phyloP scores from a whole-genome alignment of 1,140 invertebrate species.

The Trichomalopsis sarcophagae region DNA sequence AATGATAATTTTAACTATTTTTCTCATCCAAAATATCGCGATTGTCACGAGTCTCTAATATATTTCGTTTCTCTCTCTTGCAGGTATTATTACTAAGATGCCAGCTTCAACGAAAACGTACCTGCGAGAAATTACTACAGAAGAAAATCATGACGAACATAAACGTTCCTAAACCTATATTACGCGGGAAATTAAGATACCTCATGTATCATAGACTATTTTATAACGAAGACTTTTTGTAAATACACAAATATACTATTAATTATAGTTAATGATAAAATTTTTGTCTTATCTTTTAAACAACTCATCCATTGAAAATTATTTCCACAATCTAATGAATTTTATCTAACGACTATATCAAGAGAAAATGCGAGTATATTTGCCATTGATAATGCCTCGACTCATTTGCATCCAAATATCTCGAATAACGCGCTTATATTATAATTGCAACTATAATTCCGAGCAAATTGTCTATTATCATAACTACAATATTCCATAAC shows the following conservation, averaged over 20 bases:
- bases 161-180: neutral
- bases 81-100: conserved; percentile 23
- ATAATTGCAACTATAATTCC: too few relatives aligned
- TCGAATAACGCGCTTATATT: too few relatives aligned
- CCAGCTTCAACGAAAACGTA: neutral
- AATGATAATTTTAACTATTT: neutral
- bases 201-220: conserved; percentile 29
- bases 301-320: too few relatives aligned
- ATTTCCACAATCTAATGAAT: too few relatives aligned
- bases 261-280: neutral
- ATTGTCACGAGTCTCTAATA: neutral
- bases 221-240: conserved; percentile 32
- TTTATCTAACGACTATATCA: too few relatives aligned
- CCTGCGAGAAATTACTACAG: neutral
- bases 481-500: too few relatives aligned
- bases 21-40: neutral
- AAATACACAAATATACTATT: conserved; percentile 7
- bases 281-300: neutral
- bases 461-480: too few relatives aligned
- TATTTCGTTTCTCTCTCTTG: neutral
- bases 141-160: neutral
- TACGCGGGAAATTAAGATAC: conserved; percentile 3
- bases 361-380: too few relatives aligned
- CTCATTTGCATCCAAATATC: too few relatives aligned
- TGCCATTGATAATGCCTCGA: too few relatives aligned